Percentiles rank a stretch among this genome's conserved stretches.
Evolutionary conservation across 2,888 invertebrate genomes (phyloP).

Genomic region (Acanthosepion lycidas): DNA sequence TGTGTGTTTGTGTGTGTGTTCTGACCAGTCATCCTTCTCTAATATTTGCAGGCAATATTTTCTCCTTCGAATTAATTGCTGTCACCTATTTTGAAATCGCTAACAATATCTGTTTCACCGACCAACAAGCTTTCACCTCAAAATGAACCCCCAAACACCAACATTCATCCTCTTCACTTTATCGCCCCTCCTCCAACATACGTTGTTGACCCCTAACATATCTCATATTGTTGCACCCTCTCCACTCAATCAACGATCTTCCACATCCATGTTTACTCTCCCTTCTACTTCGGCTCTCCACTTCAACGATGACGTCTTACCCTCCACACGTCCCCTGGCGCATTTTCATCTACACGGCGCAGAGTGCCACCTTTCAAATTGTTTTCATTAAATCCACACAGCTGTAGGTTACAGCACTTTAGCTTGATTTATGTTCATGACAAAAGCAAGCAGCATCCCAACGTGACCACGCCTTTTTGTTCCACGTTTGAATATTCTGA

Average conservation of each 20-base stretch:
- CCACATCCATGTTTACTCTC: background rate
- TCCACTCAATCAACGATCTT: background rate
- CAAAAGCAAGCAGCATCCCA: background rate
- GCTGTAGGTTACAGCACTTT: background rate
- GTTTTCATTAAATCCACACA: constrained; percentile 33
- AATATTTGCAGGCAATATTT: background rate
- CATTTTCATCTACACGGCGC: background rate
- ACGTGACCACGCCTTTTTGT: background rate
- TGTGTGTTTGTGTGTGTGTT: too few species aligned
- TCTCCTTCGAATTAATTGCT: background rate
- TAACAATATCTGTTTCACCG: background rate
- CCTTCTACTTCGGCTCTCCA: background rate
- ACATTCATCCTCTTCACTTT: background rate
- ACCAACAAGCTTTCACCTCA: background rate
- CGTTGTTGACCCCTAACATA: background rate
- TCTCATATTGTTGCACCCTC: background rate
- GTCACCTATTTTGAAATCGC: background rate
- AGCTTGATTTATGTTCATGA: background rate
- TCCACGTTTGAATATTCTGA: background rate
- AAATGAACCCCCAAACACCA: background rate
- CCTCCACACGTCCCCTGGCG: background rate
- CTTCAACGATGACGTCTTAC: background rate
- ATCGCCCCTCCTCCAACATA: background rate
- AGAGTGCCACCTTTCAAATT: background rate
- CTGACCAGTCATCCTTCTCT: background rate